Percentiles rank a stretch among this genome's conserved stretches.
phyloP scores from a whole-genome alignment of 1,140 invertebrate genomes.

The Gonioctena quinquepunctata region DNA sequence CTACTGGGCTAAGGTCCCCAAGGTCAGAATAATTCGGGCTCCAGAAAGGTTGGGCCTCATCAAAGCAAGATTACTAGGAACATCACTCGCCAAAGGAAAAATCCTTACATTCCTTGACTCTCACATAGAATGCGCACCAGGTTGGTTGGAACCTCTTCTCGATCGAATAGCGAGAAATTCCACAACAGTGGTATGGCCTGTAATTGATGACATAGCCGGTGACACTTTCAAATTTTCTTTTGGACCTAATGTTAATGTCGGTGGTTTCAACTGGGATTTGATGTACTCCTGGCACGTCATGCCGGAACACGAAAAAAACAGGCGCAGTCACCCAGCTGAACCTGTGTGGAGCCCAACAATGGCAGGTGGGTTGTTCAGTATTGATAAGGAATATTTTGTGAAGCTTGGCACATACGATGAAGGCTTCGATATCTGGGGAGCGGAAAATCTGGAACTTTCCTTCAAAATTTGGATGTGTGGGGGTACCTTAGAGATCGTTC shows the following conservation, averaged over 20 bases:
- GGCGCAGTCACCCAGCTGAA: conserved; percentile 84
- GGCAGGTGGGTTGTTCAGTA: conserved; percentile 79
- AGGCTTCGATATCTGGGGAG: conserved; percentile 99
- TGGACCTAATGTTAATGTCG: conserved; percentile 88
- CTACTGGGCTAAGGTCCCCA: conserved; percentile 86
- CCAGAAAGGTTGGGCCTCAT: conserved; percentile 89
- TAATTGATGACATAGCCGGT: conserved; percentile 93
- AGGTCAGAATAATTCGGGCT: conserved; percentile 87
- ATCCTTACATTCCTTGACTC: conserved; percentile 96
- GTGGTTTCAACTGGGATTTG: conserved; percentile 97
- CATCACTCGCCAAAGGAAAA: conserved; percentile 80
- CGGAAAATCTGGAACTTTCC: conserved; percentile 94
- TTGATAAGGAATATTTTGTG: conserved; percentile 85
- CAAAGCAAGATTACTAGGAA: conserved; percentile 86
- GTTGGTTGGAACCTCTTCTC: conserved; percentile 94
- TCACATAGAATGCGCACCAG: conserved; percentile 94
- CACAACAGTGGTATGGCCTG: conserved; percentile 90
- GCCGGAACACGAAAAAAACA: conserved; percentile 85
- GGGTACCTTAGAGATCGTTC: conserved; percentile 93
- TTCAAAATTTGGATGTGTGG: conserved; percentile 93
- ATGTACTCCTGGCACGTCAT: conserved; percentile 97
- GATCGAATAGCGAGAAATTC: conserved; percentile 88
- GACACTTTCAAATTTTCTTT: conserved; percentile 86
- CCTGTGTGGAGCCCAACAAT: conserved; percentile 96
- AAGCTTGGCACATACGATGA: conserved; percentile 95